These are phyloP conservation scores for Lacerta agilis DNA, from an alignment of 2,797 vertebrate species.

Conservation along the genomic window DNA sequence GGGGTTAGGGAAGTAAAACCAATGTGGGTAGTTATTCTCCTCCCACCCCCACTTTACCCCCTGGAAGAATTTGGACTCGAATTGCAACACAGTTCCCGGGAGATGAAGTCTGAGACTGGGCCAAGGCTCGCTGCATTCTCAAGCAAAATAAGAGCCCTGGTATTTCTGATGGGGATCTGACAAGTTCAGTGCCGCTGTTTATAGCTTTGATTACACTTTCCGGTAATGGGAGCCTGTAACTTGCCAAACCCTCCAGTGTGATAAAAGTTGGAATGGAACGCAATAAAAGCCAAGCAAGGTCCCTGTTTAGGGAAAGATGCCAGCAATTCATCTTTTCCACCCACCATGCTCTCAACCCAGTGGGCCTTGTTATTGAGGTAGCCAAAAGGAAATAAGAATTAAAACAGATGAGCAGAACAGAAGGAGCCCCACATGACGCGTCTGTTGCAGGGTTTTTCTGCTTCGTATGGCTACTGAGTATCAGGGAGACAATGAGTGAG, in stretches of 20 bases:
- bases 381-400: neutral
- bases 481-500: too few relatives aligned
- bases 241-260: neutral
- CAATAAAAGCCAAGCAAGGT: accelerated
- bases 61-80: constrained; percentile 41
- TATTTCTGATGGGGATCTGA: neutral
- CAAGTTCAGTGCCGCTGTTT: accelerated
- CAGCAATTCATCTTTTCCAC: too few relatives aligned
- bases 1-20: neutral
- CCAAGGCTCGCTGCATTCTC: neutral
- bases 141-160: neutral
- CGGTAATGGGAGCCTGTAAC: constrained; percentile 36
- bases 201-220: constrained; percentile 54
- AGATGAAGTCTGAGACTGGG: constrained; percentile 60
- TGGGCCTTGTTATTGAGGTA: neutral
- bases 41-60: accelerated
- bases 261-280: constrained; percentile 43
- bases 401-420: neutral
- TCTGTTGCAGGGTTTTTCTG: neutral
- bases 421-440: neutral
- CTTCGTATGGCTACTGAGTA: neutral
- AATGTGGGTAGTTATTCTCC: neutral
- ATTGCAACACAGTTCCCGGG: constrained; percentile 30
- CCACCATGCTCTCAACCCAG: neutral
- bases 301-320: neutral